These are phyloP conservation scores for Anolis sagrei DNA, from an alignment of 2,113 vertebrate species.

Conservation along the genomic window DNA sequence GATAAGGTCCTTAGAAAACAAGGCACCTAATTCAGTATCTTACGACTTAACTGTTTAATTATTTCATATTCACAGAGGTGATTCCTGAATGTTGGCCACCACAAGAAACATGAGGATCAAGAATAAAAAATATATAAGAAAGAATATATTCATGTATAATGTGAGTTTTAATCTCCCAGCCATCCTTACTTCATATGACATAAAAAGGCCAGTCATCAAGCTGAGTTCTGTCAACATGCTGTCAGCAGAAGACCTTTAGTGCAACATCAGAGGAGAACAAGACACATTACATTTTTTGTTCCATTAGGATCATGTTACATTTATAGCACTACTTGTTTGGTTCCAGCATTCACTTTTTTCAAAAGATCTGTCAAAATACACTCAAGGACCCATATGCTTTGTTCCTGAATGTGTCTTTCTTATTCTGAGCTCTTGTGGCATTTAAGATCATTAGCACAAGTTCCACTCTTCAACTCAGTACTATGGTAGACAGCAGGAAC, in stretches of 20 bases:
- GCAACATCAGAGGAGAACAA: not conserved
- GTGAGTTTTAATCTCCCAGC: not conserved
- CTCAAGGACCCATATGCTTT: too few species aligned
- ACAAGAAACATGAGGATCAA: not conserved
- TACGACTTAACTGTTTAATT: too few species aligned
- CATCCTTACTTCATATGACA: not conserved
- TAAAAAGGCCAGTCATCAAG: slow-evolving; percentile 14
- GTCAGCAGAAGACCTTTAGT: slow-evolving; percentile 1
- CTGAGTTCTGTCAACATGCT: not conserved
- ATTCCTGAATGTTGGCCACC: not conserved
- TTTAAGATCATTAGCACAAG: not conserved
- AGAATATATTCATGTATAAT: not conserved
- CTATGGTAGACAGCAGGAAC: not conserved
- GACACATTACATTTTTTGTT: not conserved
- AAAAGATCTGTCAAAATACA: not conserved
- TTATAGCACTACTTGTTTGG: not conserved
- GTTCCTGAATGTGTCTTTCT: not conserved
- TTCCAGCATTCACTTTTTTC: not conserved
- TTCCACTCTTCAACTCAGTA: not conserved
- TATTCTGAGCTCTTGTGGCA: not conserved
- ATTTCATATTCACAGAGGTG: too few species aligned
- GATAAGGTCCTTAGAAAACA: too few species aligned
- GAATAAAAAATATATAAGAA: not conserved
- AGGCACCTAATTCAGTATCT: too few species aligned
- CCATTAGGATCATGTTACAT: not conserved